Evolutionary conservation across 2,113 vertebrate genomes (phyloP).

Genomic region (Sorex fumeus): DNA sequence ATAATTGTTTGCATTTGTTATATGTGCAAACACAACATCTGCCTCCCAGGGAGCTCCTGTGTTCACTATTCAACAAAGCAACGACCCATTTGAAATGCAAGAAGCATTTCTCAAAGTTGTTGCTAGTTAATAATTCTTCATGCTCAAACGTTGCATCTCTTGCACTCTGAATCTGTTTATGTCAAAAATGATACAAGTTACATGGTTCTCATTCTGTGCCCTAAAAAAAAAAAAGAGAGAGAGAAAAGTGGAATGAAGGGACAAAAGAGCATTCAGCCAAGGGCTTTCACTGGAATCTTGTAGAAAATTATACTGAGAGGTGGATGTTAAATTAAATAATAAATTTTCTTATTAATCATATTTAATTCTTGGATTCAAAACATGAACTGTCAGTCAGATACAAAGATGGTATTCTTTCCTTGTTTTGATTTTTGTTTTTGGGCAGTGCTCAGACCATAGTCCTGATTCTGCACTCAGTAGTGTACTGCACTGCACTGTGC

Average conservation of each 20-base stretch:
- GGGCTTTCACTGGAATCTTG: not conserved
- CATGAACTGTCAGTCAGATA: not conserved
- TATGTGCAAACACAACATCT: slow-evolving; percentile 73
- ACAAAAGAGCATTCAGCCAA: not conserved
- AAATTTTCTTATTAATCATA: not conserved
- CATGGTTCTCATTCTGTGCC: slow-evolving; percentile 51
- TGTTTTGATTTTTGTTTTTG: too few relatives aligned
- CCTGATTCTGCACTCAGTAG: too few relatives aligned
- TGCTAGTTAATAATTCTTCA: slow-evolving; percentile 87
- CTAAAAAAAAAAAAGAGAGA: slow-evolving; percentile 34
- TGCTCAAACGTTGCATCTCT: slow-evolving; percentile 84
- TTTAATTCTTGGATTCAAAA: slow-evolving; percentile 29
- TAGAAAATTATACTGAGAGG: not conserved
- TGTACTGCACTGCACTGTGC: too few relatives aligned
- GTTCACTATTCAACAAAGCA: slow-evolving; percentile 87
- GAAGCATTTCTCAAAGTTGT: slow-evolving; percentile 77
- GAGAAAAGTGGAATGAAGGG: not conserved
- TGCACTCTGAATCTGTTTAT: slow-evolving; percentile 84
- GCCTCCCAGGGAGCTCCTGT: slow-evolving; percentile 82
- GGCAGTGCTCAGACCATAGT: too few relatives aligned
- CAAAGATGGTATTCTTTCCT: not conserved
- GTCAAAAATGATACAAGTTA: slow-evolving; percentile 82
- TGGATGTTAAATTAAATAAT: not conserved
- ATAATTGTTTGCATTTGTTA: slow-evolving; percentile 84
- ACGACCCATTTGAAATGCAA: slow-evolving; percentile 83